Evolutionary conservation across 1,140 invertebrate species (phyloP).

Genomic region (Homarus americanus): DNA sequence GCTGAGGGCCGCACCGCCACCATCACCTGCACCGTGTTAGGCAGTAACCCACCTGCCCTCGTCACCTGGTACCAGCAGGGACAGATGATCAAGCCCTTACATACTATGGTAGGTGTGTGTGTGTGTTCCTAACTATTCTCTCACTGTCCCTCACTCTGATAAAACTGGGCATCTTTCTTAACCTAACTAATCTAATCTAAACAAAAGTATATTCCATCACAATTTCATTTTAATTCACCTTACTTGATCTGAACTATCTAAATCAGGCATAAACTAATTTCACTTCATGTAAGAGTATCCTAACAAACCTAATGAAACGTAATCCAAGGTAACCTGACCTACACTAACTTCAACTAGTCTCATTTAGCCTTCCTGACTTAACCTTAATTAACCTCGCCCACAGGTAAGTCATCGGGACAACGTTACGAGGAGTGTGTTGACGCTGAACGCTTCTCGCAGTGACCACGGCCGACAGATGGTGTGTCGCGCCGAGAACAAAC

Average conservation of each 20-base stretch:
- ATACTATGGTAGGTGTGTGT: slow-evolving; percentile 26
- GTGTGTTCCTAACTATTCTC: background rate
- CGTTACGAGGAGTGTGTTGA: slow-evolving; percentile 36
- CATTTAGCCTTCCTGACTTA: too few species aligned
- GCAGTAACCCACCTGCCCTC: slow-evolving; percentile 59
- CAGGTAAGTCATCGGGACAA: slow-evolving; percentile 54
- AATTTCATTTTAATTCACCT: background rate
- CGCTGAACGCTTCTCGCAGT: slow-evolving; percentile 23
- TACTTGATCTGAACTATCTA: too few species aligned
- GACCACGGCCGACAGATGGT: slow-evolving; percentile 55
- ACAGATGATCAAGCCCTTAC: slow-evolving; percentile 22
- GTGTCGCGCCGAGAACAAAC: slow-evolving; percentile 51
- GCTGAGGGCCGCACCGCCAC: slow-evolving; percentile 34
- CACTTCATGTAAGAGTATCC: too few species aligned
- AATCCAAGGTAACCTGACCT: too few species aligned
- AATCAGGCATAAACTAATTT: too few species aligned
- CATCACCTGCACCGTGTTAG: slow-evolving; percentile 51
- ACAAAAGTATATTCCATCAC: too few species aligned
- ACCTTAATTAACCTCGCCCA: too few species aligned
- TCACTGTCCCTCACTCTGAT: slow-evolving; percentile 31
- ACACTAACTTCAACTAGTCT: too few species aligned
- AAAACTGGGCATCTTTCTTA: too few species aligned
- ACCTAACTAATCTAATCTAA: background rate
- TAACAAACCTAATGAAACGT: too few species aligned
- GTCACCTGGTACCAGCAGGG: slow-evolving; percentile 67